Percentiles rank a stretch among this genome's conserved stretches.
Evolutionary conservation across 2,888 invertebrate species (phyloP).

Genomic region (Phortica magna): DNA sequence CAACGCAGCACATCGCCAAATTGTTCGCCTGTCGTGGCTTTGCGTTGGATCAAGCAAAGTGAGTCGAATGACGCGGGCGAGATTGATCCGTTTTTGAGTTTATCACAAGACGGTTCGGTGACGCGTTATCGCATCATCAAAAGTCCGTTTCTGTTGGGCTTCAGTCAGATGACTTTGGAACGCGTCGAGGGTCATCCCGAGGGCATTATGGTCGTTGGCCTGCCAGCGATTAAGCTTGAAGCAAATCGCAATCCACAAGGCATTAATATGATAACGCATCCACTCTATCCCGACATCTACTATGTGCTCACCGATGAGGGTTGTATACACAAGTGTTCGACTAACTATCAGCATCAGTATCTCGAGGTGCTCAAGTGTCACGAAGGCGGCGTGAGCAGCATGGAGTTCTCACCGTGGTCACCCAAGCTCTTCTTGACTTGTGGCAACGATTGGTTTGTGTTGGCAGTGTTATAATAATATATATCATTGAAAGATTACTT

Average conservation of each 20-base stretch:
- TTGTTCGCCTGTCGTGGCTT: conserved; percentile 84
- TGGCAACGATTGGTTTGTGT: conserved; percentile 84
- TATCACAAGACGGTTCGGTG: conserved; percentile 83
- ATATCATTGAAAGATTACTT: background rate
- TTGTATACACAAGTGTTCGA: conserved; percentile 88
- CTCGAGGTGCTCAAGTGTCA: conserved; percentile 86
- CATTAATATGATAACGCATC: conserved; percentile 83
- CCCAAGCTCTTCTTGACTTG: conserved; percentile 84
- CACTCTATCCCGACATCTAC: conserved; percentile 82
- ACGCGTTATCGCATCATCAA: conserved; percentile 80
- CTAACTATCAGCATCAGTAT: conserved; percentile 88
- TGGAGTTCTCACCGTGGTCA: conserved; percentile 87
- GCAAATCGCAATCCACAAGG: conserved; percentile 83
- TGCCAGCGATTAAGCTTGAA: conserved; percentile 63
- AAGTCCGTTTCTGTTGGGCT: conserved; percentile 81
- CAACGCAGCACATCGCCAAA: conserved; percentile 81
- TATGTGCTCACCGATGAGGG: conserved; percentile 92
- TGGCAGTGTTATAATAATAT: background rate
- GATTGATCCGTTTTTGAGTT: conserved; percentile 81
- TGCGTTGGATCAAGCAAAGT: conserved; percentile 81
- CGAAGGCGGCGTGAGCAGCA: conserved; percentile 86
- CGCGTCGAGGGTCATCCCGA: conserved; percentile 84
- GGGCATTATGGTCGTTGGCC: conserved; percentile 77
- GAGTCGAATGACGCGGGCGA: conserved; percentile 70
- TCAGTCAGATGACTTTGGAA: conserved; percentile 83